Conservation (phyloP, 2,113 vertebrate species). For the Centrocercus urophasianus region DNA sequence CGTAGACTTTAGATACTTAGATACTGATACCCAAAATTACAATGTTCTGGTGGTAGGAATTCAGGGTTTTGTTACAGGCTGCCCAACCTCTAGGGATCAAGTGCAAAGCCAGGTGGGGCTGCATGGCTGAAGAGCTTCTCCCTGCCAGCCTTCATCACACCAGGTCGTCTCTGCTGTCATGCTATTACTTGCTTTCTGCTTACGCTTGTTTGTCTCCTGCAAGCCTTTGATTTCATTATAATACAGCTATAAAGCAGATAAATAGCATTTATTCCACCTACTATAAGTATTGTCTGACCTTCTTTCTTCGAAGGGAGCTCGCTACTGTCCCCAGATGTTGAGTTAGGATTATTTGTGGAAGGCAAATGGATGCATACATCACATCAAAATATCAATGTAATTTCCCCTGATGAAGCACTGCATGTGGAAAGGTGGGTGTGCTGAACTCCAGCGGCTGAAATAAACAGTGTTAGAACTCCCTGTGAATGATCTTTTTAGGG, state of each 20-base stretch:
- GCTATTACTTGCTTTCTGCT: not conserved
- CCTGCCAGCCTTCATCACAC: not conserved
- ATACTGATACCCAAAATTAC: not conserved
- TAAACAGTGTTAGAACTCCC: not conserved
- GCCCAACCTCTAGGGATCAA: not conserved
- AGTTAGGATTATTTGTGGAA: constrained; percentile 51
- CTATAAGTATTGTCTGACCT: constrained; percentile 59
- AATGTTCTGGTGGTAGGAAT: not conserved
- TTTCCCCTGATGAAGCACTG: constrained; percentile 4
- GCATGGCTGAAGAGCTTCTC: no score
- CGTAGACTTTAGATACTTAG: not conserved
- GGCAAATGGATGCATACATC: constrained; percentile 34
- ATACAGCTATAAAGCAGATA: constrained; percentile 45
- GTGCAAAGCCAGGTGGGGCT: no score
- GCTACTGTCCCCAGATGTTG: constrained; percentile 14
- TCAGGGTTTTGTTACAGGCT: not conserved
- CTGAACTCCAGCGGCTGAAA: not conserved
- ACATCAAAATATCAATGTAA: not conserved
- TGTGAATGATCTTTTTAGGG: not conserved
- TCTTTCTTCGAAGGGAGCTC: constrained; percentile 41
- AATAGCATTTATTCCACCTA: constrained; percentile 23
- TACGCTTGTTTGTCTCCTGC: not conserved
- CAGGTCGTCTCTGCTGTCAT: not conserved
- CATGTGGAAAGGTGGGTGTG: not conserved
- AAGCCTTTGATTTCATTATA: constrained; percentile 44